phyloP scores from a whole-genome alignment of 2,888 invertebrate species.

The Parochlus steinenii region DNA sequence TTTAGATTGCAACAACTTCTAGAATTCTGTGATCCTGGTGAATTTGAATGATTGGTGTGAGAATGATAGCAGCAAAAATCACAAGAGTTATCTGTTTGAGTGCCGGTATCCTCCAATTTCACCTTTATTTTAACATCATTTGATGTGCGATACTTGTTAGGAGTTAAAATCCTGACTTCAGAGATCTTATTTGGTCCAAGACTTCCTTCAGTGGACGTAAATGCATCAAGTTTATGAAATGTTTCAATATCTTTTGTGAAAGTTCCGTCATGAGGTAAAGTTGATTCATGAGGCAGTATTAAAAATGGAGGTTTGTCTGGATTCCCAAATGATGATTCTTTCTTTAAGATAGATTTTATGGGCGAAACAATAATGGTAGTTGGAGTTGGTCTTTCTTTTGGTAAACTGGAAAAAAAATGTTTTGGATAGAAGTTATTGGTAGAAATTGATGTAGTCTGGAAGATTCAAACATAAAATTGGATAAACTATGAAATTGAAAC shows the following conservation, averaged over 20 bases:
- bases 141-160: slow-evolving; percentile 11
- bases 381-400: no score
- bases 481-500: no score
- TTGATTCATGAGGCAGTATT: no score
- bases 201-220: slow-evolving; percentile 7
- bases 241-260: slow-evolving; percentile 12
- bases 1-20: no score
- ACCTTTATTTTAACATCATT: not conserved
- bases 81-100: slow-evolving; percentile 10
- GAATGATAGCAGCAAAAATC: slow-evolving; percentile 9
- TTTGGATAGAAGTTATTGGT: no score
- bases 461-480: no score
- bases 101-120: not conserved
- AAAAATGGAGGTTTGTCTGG: no score
- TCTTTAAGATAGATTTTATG: no score
- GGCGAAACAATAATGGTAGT: no score
- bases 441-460: no score
- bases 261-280: slow-evolving; percentile 13
- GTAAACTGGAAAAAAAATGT: no score
- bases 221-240: slow-evolving; percentile 9
- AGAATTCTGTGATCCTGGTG: not conserved
- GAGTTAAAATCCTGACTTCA: slow-evolving; percentile 10
- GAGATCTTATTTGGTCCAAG: slow-evolving; percentile 2
- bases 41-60: slow-evolving; percentile 1
- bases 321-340: no score